These are phyloP conservation scores for Tipula unca DNA, from an alignment of 2,888 invertebrate species.

Conservation along the genomic window DNA sequence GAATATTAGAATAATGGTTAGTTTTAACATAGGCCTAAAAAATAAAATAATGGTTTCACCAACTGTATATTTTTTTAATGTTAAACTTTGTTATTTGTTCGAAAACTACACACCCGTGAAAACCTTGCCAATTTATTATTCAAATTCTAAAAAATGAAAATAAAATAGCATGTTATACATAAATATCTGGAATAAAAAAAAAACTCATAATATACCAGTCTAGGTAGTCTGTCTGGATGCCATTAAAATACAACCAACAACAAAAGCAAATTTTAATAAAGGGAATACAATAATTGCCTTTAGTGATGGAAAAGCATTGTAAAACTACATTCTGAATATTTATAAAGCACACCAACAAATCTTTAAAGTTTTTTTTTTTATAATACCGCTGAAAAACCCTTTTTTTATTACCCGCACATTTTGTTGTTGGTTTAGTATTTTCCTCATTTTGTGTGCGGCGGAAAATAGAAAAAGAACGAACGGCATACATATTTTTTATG, in stretches of 20 bases:
- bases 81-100: too few species aligned
- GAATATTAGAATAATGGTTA: too few species aligned
- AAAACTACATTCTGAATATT: neutral
- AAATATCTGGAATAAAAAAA: neutral
- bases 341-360: neutral
- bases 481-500: neutral
- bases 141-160: too few species aligned
- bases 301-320: neutral
- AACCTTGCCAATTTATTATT: too few species aligned
- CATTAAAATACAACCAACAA: neutral
- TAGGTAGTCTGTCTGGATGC: neutral
- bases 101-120: too few species aligned
- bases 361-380: neutral
- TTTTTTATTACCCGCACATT: neutral
- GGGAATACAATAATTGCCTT: neutral
- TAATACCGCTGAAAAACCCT: neutral
- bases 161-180: neutral
- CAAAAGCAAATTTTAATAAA: neutral
- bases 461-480: neutral
- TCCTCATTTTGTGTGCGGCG: neutral
- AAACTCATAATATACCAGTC: neutral
- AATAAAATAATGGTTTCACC: too few species aligned
- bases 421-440: neutral
- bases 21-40: too few species aligned
- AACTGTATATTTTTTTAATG: too few species aligned